phyloP scores from a whole-genome alignment of 2,113 vertebrate species.

The Clarias batrachus region DNA sequence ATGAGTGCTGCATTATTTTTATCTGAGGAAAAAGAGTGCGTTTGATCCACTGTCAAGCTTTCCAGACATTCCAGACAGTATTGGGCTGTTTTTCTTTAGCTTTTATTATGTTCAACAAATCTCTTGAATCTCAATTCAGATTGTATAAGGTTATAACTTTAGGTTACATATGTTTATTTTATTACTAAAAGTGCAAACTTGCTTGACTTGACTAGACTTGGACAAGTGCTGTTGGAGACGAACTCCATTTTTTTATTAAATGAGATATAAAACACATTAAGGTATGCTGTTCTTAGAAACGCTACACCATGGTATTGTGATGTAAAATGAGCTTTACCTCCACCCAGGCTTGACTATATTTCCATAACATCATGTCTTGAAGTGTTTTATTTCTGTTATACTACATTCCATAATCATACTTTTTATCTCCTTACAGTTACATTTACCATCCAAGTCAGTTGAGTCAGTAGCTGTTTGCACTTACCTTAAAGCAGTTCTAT shows the following conservation, averaged over 20 bases:
- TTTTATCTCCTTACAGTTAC: not conserved
- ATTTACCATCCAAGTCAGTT: not conserved
- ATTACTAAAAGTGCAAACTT: conserved; percentile 61
- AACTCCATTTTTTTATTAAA: conserved; percentile 65
- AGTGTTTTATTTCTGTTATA: not conserved
- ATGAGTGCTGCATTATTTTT: conserved; percentile 29
- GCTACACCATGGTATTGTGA: not conserved
- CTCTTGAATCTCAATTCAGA: not conserved
- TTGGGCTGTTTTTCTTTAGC: conserved; percentile 2
- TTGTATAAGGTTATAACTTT: conserved; percentile 12
- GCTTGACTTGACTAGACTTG: conserved; percentile 50
- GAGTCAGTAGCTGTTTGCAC: not conserved
- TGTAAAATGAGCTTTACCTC: conserved; percentile 9
- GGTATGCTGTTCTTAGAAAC: not conserved
- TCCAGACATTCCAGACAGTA: conserved; percentile 6
- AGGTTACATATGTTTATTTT: conserved; percentile 19
- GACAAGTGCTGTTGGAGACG: conserved; percentile 65
- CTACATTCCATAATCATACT: not conserved
- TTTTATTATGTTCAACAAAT: conserved; percentile 21
- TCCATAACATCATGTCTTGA: not conserved
- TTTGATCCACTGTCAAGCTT: conserved; percentile 36
- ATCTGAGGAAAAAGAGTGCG: conserved; percentile 1
- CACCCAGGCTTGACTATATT: not conserved
- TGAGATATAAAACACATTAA: not conserved
- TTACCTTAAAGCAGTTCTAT: not conserved